These are phyloP conservation scores for Dolichotis patagonum DNA, from an alignment of 2,113 vertebrate species.

Conservation along the genomic window DNA sequence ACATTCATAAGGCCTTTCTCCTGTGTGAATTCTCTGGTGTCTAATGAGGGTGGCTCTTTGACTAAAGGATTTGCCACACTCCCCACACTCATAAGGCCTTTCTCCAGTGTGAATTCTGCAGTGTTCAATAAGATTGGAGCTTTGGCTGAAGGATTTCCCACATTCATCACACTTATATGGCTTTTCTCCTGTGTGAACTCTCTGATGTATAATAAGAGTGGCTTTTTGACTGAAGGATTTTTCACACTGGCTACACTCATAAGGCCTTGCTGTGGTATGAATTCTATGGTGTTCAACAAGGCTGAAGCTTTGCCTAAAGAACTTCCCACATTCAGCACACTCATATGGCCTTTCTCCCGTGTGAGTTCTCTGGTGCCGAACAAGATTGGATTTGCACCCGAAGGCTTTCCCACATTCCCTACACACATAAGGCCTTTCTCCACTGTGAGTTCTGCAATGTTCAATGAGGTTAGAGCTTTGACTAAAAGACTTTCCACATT, in stretches of 20 bases:
- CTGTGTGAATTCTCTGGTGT: not conserved
- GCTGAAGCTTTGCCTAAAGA: conserved; percentile 43
- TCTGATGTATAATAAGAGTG: conserved; percentile 31
- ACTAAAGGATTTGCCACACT: not conserved
- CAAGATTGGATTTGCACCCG: conserved; percentile 39
- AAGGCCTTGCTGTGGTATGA: conserved; percentile 23
- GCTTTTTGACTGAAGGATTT: conserved; percentile 54
- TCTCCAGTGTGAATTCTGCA: conserved; percentile 73
- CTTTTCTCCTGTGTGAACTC: conserved; percentile 72
- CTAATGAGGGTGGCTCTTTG: not conserved
- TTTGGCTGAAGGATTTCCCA: conserved; percentile 55
- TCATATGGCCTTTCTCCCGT: conserved; percentile 43
- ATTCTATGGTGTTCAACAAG: conserved; percentile 30
- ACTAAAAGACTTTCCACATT: conserved; percentile 25
- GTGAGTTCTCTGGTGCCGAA: conserved; percentile 52
- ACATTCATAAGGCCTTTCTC: not conserved
- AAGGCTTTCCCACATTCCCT: conserved; percentile 38
- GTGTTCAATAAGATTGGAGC: conserved; percentile 44
- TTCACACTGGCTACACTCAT: conserved; percentile 37
- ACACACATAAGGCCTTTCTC: conserved; percentile 23
- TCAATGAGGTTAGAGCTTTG: conserved; percentile 33
- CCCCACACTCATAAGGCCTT: conserved; percentile 38
- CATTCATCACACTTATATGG: conserved; percentile 42
- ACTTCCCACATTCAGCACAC: conserved; percentile 41
- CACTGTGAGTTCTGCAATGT: conserved; percentile 11